Evolutionary conservation across 2,797 vertebrate genomes (phyloP).

Genomic region (Ptychobarbus kaznakovi): DNA sequence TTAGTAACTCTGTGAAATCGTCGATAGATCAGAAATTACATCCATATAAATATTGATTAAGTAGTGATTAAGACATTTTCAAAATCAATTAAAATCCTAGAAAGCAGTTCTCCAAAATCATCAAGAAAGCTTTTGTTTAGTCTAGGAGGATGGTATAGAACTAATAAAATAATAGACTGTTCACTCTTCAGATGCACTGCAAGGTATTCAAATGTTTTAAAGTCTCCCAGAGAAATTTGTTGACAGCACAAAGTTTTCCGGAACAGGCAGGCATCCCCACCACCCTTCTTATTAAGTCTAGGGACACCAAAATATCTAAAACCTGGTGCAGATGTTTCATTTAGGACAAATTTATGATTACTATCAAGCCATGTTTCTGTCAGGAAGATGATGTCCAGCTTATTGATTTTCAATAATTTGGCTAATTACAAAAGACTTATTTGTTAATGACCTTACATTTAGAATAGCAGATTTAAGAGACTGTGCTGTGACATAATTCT

Average conservation of each 20-base stretch:
- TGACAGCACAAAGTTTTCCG: background rate
- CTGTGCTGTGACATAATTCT: background rate
- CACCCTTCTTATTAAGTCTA: background rate
- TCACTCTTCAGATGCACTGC: constrained; percentile 9
- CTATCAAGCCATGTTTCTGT: too few species aligned
- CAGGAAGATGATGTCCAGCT: too few species aligned
- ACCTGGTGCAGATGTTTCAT: background rate
- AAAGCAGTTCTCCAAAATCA: background rate
- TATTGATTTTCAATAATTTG: too few species aligned
- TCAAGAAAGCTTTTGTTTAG: too few species aligned
- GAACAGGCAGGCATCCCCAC: background rate
- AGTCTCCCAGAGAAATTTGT: constrained; percentile 8
- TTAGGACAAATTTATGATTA: too few species aligned
- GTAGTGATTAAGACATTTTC: background rate
- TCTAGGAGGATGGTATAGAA: constrained; percentile 20
- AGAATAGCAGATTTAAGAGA: background rate
- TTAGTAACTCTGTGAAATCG: too few species aligned
- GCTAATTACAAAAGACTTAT: too few species aligned
- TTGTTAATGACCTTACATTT: background rate
- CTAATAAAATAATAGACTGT: constrained; percentile 31
- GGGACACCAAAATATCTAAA: background rate
- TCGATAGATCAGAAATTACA: too few species aligned
- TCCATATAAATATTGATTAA: too few species aligned
- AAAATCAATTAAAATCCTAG: background rate
- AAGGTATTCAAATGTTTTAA: constrained; percentile 30